These are phyloP conservation scores for Drosophila diplacantha DNA, from an alignment of 2,888 invertebrate species.

Conservation along the genomic window DNA sequence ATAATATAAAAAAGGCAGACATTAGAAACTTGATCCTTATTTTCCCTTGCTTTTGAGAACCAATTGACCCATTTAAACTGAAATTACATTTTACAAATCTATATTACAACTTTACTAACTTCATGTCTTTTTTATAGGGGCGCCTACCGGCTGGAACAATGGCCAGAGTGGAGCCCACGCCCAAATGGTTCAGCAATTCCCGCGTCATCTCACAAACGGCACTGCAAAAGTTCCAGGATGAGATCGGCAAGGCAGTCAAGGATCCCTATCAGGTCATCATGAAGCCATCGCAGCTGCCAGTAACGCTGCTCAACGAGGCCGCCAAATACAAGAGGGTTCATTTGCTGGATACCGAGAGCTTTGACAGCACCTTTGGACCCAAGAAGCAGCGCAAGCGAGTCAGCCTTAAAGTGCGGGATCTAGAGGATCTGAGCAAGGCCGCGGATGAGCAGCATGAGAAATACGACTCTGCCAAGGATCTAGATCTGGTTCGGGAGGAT, in stretches of 20 bases:
- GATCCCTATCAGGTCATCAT: slow-evolving; percentile 99
- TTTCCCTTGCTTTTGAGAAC: not conserved
- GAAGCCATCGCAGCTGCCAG: slow-evolving; percentile 96
- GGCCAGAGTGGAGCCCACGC: slow-evolving; percentile 97
- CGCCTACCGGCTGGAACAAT: slow-evolving; percentile 91
- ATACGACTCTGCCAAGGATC: slow-evolving; percentile 90
- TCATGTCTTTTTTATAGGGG: slow-evolving; percentile 77
- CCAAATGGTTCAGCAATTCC: slow-evolving; percentile 99
- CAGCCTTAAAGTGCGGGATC: slow-evolving; percentile 85
- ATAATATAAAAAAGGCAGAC: too few relatives aligned
- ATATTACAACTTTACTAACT: not conserved
- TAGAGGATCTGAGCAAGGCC: slow-evolving; percentile 86
- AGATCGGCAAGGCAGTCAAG: slow-evolving; percentile 94
- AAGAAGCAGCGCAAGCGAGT: slow-evolving; percentile 95
- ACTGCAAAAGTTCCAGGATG: slow-evolving; percentile 93
- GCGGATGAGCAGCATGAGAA: slow-evolving; percentile 85
- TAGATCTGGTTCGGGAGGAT: slow-evolving; percentile 89
- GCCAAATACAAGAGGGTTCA: slow-evolving; percentile 94
- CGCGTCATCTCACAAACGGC: slow-evolving; percentile 96
- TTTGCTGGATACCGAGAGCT: slow-evolving; percentile 96
- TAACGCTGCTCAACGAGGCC: slow-evolving; percentile 95
- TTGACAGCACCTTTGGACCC: slow-evolving; percentile 96
- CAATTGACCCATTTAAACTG: not conserved
- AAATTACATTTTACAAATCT: not conserved
- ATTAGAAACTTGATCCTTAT: not conserved